phyloP scores from a whole-genome alignment of 2,113 vertebrate genomes.

The Brevimyrus niger region DNA sequence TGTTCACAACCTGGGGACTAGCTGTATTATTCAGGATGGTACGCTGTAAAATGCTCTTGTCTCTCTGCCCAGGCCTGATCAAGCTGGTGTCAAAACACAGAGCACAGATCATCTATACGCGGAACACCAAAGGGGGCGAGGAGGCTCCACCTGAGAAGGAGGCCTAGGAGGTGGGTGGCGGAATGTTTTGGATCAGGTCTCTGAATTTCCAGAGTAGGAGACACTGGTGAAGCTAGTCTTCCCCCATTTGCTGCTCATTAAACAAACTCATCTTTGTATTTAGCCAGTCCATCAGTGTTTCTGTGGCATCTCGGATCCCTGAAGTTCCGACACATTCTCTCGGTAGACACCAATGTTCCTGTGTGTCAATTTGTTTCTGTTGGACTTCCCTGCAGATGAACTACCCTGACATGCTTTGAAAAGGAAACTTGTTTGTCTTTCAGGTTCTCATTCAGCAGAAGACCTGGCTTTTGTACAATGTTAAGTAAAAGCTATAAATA shows the following conservation, averaged over 20 bases:
- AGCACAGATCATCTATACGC: slow-evolving; percentile 93
- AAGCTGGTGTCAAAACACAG: slow-evolving; percentile 96
- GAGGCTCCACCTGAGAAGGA: slow-evolving; percentile 71
- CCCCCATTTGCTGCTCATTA: background rate
- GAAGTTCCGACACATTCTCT: background rate
- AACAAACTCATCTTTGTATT: background rate
- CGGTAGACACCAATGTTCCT: background rate
- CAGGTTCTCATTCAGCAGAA: background rate
- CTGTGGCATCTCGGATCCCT: too few species aligned
- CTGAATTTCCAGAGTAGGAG: background rate
- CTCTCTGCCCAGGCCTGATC: slow-evolving; percentile 73
- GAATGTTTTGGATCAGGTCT: background rate
- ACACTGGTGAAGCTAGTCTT: background rate
- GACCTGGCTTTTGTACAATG: background rate
- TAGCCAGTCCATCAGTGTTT: background rate
- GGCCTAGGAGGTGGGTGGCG: background rate
- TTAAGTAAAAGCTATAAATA: background rate
- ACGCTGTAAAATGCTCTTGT: background rate
- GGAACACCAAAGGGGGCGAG: slow-evolving; percentile 94
- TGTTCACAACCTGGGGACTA: too few species aligned
- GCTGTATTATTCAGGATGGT: background rate
- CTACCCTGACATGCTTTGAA: background rate
- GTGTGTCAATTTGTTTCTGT: background rate
- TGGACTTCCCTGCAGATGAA: too few species aligned
- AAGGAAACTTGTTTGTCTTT: background rate